These are phyloP conservation scores for Tor tambroides DNA, from an alignment of 2,113 vertebrate genomes.

Conservation along the genomic window DNA sequence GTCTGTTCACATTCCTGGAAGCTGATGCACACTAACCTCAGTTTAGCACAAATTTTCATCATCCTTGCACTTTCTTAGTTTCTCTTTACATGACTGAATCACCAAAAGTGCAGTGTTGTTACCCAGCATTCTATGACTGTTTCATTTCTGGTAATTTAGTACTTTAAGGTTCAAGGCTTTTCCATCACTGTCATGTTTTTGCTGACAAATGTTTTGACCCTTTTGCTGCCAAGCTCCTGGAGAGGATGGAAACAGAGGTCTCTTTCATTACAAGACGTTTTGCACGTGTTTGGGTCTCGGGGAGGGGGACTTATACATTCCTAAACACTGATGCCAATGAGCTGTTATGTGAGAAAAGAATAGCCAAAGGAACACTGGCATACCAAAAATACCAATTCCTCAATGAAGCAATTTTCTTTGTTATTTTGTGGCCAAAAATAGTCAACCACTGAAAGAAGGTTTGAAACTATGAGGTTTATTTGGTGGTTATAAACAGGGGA, in stretches of 20 bases:
- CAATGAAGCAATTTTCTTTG: background rate
- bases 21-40: background rate
- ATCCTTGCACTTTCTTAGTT: background rate
- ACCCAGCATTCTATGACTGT: background rate
- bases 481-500: conserved; percentile 26
- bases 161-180: background rate
- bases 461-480: conserved; percentile 56
- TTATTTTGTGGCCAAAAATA: background rate
- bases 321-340: conserved; percentile 55
- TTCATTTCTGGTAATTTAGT: background rate
- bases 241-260: conserved; percentile 64
- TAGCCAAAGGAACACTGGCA: background rate
- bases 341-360: conserved; percentile 8
- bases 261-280: conserved; percentile 62
- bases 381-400: conserved; percentile 1
- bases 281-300: conserved; percentile 59
- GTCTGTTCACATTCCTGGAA: background rate
- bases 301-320: conserved; percentile 60
- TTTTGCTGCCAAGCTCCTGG: conserved; percentile 54
- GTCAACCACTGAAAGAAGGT: background rate
- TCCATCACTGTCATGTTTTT: conserved; percentile 48
- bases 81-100: background rate
- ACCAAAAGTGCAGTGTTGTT: background rate
- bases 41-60: background rate
- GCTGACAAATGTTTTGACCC: conserved; percentile 61